phyloP scores from a whole-genome alignment of 2,888 invertebrate genomes.

The Euphydryas editha region DNA sequence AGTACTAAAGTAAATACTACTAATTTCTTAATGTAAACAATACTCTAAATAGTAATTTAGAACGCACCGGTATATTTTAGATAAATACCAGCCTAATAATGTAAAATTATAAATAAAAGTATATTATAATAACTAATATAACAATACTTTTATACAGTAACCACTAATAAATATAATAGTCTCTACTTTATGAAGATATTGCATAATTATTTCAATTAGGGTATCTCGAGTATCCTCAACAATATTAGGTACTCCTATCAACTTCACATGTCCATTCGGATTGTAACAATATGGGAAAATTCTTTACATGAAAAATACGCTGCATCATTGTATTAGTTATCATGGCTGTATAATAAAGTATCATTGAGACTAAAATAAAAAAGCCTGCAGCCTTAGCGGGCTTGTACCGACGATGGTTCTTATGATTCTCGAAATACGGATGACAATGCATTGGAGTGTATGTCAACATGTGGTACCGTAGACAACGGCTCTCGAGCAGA shows the following conservation, averaged over 20 bases:
- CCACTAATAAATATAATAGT: too few relatives aligned
- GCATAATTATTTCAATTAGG: conserved; percentile 4
- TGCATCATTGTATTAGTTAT: conserved; percentile 45
- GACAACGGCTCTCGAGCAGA: conserved; percentile 56
- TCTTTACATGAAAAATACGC: conserved; percentile 34
- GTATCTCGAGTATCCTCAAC: conserved; percentile 10
- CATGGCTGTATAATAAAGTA: conserved; percentile 48
- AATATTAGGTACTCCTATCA: conserved; percentile 3
- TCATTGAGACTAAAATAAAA: conserved; percentile 57
- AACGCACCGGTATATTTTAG: too few relatives aligned
- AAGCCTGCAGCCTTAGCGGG: conserved; percentile 35
- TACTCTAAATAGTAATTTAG: too few relatives aligned
- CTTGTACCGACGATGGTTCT: conserved; percentile 21
- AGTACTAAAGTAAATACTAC: too few relatives aligned
- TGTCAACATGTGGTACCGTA: conserved; percentile 45
- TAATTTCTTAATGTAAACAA: too few relatives aligned
- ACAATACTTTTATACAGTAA: too few relatives aligned
- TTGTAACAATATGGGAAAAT: conserved; percentile 33
- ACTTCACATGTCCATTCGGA: conserved; percentile 27
- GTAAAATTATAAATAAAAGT: too few relatives aligned
- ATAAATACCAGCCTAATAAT: too few relatives aligned
- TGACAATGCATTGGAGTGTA: conserved; percentile 25
- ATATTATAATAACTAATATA: too few relatives aligned
- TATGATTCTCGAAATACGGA: conserved; percentile 27
- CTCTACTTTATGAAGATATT: too few relatives aligned